Evolutionary conservation across 2,797 vertebrate species (phyloP).

Genomic region (Oryzias dopingdopingensis): DNA sequence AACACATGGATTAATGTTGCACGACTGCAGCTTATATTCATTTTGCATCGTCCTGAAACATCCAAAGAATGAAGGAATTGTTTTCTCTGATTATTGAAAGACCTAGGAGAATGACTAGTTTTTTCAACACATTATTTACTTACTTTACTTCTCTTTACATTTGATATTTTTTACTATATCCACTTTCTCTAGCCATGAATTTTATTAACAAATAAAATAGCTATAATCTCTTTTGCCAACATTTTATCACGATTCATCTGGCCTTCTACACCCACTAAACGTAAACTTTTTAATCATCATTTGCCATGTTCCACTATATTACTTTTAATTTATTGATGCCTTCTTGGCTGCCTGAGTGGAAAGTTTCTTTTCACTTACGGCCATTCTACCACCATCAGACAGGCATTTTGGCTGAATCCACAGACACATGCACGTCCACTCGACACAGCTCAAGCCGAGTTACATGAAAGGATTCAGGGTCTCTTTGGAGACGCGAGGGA

Average conservation of each 20-base stretch:
- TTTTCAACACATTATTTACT: no score
- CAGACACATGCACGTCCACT: conserved; percentile 45
- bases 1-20: no score
- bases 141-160: no score
- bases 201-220: conserved; percentile 20
- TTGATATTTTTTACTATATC: neutral
- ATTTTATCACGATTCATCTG: conserved; percentile 13
- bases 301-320: conserved; percentile 6
- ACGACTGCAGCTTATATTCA: no score
- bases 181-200: neutral
- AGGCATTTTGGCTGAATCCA: conserved; percentile 12
- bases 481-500: conserved; percentile 52
- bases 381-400: conserved; percentile 19
- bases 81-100: no score
- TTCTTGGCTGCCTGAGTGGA: conserved; percentile 19
- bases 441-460: conserved; percentile 54
- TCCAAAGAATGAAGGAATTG: no score
- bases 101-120: no score
- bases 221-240: conserved; percentile 23
- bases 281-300: conserved; percentile 16
- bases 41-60: no score
- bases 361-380: conserved; percentile 23
- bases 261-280: conserved; percentile 14
- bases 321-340: conserved; percentile 20
- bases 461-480: conserved; percentile 62